Base-by-base conservation (phyloP, 2,797 vertebrate species). In the Pseudochromis fuscus region DNA sequence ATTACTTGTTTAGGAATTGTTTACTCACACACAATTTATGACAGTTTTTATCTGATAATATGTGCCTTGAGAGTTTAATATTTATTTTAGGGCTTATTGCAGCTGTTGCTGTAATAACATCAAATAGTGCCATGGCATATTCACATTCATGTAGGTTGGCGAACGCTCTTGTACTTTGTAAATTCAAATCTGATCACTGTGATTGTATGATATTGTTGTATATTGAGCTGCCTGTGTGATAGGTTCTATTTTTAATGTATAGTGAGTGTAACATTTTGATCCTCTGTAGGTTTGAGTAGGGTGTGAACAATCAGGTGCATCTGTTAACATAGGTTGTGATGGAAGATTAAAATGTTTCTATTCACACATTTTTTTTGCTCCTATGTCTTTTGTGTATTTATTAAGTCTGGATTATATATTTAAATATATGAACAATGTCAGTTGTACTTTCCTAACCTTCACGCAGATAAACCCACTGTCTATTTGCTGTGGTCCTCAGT, bases 21-120 rank as follows among this genome's bases (percentile, higher is more conserved):
- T 64, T 12, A 44, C 8, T 45, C 1, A 25, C 11, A 9, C 15
- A 1, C 0, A 31, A 25, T 67, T 70, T 62, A 23, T 24, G 4
- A 56, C 28, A 46, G 2, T 40, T 75, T 82, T 80, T 62, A 66
- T 68, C n/a, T n/a, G 56, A 77, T 21, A 52, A 35, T 10, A 62
- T 52, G 83, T 86, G 88, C 87, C 88, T 91, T 87, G 4, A 55
- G 4, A 3, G n/a, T 75, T 76, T 18, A 38, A 11, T 76, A 85
- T 87, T 86, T 86, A 81, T 89, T 81, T 76, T 24, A 0, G 0
- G 10, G 31, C 63, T 70, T 51, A 44, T 67, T 78, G 78, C 35
- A 53, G 25, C 69, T 51, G 52, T 46, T 31, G 25, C 70, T 23
- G 31, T 49, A 40, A 50, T 55, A 7, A 64, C 11, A 13, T 55